phyloP scores from a whole-genome alignment of 2,888 invertebrate species.

The Trypoxylon attenuatum region DNA sequence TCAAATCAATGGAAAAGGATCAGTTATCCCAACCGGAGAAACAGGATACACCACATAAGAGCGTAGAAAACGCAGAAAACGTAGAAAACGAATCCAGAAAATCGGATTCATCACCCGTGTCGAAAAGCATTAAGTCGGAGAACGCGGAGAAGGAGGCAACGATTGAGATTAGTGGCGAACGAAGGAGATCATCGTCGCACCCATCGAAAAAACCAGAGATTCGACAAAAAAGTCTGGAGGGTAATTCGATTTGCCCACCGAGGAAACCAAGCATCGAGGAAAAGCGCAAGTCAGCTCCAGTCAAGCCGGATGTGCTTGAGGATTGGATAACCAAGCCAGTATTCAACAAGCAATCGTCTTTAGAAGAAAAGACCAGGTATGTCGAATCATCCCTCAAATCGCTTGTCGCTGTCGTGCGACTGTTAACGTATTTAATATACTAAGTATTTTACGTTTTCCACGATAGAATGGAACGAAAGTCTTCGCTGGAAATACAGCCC shows the following conservation, averaged over 20 bases:
- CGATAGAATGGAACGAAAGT: constrained; percentile 30
- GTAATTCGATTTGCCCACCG: constrained; percentile 41
- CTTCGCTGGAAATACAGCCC: constrained; percentile 10
- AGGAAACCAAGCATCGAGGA: constrained; percentile 62
- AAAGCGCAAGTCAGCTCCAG: constrained; percentile 69
- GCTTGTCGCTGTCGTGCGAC: too few relatives aligned
- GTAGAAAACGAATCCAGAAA: constrained; percentile 36
- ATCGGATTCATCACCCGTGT: constrained; percentile 29
- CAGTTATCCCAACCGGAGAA: too few relatives aligned
- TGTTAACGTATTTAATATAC: too few relatives aligned
- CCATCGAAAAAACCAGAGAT: constrained; percentile 50
- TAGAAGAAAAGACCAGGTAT: constrained; percentile 66
- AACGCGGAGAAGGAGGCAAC: constrained; percentile 28
- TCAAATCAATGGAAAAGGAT: too few relatives aligned
- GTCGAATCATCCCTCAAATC: too few relatives aligned
- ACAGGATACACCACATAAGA: too few relatives aligned
- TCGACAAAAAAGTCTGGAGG: constrained; percentile 60
- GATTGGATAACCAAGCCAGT: constrained; percentile 63
- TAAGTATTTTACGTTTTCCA: too few relatives aligned
- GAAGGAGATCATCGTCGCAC: too few relatives aligned
- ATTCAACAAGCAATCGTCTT: constrained; percentile 62
- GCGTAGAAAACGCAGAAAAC: too few relatives aligned
- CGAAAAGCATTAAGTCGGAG: constrained; percentile 25
- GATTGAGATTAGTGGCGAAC: constrained; percentile 38
- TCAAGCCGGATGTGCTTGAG: constrained; percentile 61